Percentiles rank a stretch among this genome's conserved stretches.
These are phyloP conservation scores for Cynoglossus semilaevis DNA, from an alignment of 2,113 vertebrate species.

Conservation along the genomic window DNA sequence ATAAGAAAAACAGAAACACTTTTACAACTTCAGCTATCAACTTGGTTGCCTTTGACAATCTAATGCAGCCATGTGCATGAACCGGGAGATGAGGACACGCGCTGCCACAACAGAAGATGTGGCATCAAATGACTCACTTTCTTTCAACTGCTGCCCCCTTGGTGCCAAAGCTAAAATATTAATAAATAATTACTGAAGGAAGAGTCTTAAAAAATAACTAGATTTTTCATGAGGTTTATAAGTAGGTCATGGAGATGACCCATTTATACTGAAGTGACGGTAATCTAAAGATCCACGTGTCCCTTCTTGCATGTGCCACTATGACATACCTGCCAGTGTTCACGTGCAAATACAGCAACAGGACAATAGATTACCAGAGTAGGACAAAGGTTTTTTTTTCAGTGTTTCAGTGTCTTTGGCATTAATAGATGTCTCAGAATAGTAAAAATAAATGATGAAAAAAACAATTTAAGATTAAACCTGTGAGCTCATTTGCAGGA, in stretches of 20 bases:
- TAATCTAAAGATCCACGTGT: slow-evolving; percentile 28
- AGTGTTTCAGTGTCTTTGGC: too few species aligned
- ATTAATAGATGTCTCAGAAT: slow-evolving; percentile 33
- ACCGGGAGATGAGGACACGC: slow-evolving; percentile 37
- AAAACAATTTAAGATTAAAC: slow-evolving; percentile 71
- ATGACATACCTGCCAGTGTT: neutral
- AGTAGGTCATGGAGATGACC: slow-evolving; percentile 77
- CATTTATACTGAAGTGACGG: slow-evolving; percentile 61
- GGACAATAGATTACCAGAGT: neutral
- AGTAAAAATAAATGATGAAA: neutral
- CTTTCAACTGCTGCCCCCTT: slow-evolving; percentile 50
- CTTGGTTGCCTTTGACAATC: neutral
- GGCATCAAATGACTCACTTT: slow-evolving; percentile 35
- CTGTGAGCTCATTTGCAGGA: slow-evolving; percentile 64
- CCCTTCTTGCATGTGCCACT: neutral
- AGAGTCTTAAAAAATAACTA: slow-evolving; percentile 55
- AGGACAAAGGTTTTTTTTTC: slow-evolving; percentile 19
- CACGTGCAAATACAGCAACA: slow-evolving; percentile 2
- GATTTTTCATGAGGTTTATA: slow-evolving; percentile 70
- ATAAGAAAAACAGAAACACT: slow-evolving; percentile 4
- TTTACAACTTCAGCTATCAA: slow-evolving; percentile 2
- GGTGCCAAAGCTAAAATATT: slow-evolving; percentile 69
- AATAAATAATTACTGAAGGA: slow-evolving; percentile 60
- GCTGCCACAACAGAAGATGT: slow-evolving; percentile 29
- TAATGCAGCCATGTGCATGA: slow-evolving; percentile 15